These are phyloP conservation scores for Macroglossus sobrinus DNA, from an alignment of 2,113 vertebrate genomes.

Conservation along the genomic window DNA sequence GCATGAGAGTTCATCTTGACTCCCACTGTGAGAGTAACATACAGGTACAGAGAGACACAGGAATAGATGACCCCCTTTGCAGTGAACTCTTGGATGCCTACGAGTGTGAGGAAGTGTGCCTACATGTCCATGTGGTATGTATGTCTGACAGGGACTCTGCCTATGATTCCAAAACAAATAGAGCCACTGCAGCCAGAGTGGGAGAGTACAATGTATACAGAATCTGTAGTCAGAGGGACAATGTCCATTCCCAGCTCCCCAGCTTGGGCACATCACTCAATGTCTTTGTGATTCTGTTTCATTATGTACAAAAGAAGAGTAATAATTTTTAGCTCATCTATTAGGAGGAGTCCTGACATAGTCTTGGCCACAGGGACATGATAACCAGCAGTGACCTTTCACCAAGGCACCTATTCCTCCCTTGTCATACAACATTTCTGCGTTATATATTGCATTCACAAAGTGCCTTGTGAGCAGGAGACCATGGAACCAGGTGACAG, in stretches of 20 bases:
- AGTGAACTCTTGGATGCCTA: not conserved
- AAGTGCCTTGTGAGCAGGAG: not conserved
- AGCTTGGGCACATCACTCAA: not conserved
- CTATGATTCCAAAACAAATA: not conserved
- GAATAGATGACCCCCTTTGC: not conserved
- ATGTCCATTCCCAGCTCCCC: not conserved
- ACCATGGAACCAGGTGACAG: not conserved
- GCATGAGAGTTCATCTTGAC: not conserved
- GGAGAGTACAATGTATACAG: not conserved
- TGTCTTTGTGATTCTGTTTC: not conserved
- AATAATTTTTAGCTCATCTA: not conserved
- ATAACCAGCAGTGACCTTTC: not conserved
- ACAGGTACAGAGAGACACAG: not conserved
- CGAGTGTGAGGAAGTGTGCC: not conserved
- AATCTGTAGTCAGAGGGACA: not conserved
- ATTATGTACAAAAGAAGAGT: not conserved
- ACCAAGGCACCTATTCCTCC: not conserved
- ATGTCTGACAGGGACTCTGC: not conserved
- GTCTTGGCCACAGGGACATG: not conserved
- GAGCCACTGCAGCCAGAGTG: not conserved
- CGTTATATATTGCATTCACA: not conserved
- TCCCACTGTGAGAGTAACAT: not conserved
- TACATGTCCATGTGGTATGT: accelerated
- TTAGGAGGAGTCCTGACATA: not conserved
- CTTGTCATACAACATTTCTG: not conserved